Conservation (phyloP, 1,140 invertebrate species). For the Cydia splendana region DNA sequence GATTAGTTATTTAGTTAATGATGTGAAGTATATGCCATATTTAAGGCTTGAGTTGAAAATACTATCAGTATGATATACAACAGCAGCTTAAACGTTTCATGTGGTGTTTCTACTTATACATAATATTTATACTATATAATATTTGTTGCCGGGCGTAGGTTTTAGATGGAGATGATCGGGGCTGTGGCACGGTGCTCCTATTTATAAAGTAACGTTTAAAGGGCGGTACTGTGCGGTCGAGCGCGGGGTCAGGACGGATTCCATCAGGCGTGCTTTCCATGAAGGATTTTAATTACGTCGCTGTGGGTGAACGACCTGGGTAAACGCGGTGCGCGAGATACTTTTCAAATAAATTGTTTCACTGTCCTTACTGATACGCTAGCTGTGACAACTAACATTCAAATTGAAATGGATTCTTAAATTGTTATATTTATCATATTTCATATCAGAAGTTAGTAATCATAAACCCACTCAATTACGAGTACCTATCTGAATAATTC, state of each 20-base stretch:
- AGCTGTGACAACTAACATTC: neutral
- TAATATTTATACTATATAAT: neutral
- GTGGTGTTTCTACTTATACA: neutral
- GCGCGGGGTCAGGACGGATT: constrained; percentile 69
- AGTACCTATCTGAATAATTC: neutral
- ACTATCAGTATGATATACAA: neutral
- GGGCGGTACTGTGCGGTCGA: constrained; percentile 62
- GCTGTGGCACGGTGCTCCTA: constrained; percentile 50
- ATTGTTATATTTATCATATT: neutral
- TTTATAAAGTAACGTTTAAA: constrained; percentile 70
- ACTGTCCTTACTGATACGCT: constrained; percentile 11
- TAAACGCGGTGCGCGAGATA: constrained; percentile 43
- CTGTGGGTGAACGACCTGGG: constrained; percentile 60
- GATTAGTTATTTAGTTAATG: neutral
- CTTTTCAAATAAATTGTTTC: constrained; percentile 48
- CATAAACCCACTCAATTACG: neutral
- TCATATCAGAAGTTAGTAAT: neutral
- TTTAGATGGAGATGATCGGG: constrained; percentile 19
- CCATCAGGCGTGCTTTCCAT: constrained; percentile 74
- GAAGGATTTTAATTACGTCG: constrained; percentile 78
- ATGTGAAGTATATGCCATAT: neutral
- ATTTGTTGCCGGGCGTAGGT: neutral
- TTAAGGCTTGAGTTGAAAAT: neutral
- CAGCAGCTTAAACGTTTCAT: neutral
- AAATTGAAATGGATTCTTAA: neutral